Evolutionary conservation across 1,140 invertebrate genomes (phyloP).

Genomic region (Drosophila lowei): DNA sequence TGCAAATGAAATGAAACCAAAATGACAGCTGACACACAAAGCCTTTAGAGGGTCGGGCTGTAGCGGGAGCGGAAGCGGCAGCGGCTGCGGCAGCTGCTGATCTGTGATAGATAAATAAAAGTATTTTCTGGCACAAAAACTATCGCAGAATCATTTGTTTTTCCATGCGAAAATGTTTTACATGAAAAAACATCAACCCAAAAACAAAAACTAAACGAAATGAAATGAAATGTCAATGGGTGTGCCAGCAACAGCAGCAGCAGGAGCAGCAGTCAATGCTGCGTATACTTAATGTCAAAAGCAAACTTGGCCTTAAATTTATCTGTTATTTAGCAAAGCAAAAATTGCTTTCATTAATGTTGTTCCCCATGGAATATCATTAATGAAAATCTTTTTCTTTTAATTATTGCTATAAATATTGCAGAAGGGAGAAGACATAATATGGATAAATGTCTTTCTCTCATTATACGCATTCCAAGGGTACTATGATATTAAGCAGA

Average conservation of each 20-base stretch:
- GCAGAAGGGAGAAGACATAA: not conserved
- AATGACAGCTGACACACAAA: slow-evolving; percentile 28
- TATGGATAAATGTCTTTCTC: not conserved
- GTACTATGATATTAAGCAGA: too few relatives aligned
- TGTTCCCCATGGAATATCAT: not conserved
- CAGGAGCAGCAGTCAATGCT: slow-evolving; percentile 1
- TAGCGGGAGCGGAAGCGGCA: not conserved
- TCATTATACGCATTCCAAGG: too few relatives aligned
- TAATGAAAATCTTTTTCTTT: slow-evolving; percentile 34
- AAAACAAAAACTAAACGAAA: slow-evolving; percentile 37
- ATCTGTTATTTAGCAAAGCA: slow-evolving; percentile 9
- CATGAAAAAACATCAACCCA: too few relatives aligned
- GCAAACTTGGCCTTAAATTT: slow-evolving; percentile 44
- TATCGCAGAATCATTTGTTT: slow-evolving; percentile 24
- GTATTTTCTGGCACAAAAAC: slow-evolving; percentile 17
- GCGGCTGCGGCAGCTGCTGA: slow-evolving; percentile 35
- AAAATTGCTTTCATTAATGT: not conserved
- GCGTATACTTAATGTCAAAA: slow-evolving; percentile 43
- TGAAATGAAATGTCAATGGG: slow-evolving; percentile 33
- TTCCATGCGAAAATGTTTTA: slow-evolving; percentile 59
- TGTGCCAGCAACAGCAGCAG: slow-evolving; percentile 11
- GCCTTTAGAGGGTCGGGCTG: not conserved
- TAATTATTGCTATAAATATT: slow-evolving; percentile 21
- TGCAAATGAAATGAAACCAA: slow-evolving; percentile 49
- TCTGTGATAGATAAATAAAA: slow-evolving; percentile 44